Base-by-base conservation (phyloP, 2,888 invertebrate genomes). In the Tenthredo notha region DNA sequence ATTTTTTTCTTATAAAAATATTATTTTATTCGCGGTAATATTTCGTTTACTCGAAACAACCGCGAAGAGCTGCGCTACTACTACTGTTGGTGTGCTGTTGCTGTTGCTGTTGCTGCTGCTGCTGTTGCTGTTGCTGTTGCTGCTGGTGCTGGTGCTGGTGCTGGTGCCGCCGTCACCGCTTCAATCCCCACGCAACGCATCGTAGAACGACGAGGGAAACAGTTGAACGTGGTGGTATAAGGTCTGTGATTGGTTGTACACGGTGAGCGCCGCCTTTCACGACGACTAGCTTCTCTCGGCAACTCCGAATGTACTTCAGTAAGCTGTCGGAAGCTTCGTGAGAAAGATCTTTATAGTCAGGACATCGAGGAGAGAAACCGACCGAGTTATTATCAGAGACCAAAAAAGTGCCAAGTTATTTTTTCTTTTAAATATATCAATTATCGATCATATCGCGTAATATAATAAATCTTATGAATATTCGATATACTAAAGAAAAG, bases 301-400 rank as follows among this genome's bases (percentile, higher is more conserved):
- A 15, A 29, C 54, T 21, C 7, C 80, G 50, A n/a, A 47, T 80
- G 47, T 18, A 70, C 88, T 86, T 90, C 89, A 92, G 92, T 92
- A 88, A 89, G 90, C 89, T 90, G 90, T 90, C 91, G 91, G 91
- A 90, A 90, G 90, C 88, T 89, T 88, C 89, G 89, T 90, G 90
- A 91, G 90, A 87, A 87, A 87, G 86, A 89, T 88, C 87, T 88
- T 86, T 75, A 70, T 12, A 43, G 21, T 37, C 37, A 29, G 77
- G n/a, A 25, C 21, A 43, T 4, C 21, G 74, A 70, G 15, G 75
- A 80, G 18, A 61, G 21, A 47, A 25, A 84, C n/a, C 40, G 29
- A 86, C 58, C 84, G 80, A 86, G 84, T 87, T 43, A 67, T 85
- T 47, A 85, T 43, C 78, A 85, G 87, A 85, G 87, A 85, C 84